Base-by-base conservation (phyloP, 2,797 vertebrate species). In the Remorina albescens region DNA sequence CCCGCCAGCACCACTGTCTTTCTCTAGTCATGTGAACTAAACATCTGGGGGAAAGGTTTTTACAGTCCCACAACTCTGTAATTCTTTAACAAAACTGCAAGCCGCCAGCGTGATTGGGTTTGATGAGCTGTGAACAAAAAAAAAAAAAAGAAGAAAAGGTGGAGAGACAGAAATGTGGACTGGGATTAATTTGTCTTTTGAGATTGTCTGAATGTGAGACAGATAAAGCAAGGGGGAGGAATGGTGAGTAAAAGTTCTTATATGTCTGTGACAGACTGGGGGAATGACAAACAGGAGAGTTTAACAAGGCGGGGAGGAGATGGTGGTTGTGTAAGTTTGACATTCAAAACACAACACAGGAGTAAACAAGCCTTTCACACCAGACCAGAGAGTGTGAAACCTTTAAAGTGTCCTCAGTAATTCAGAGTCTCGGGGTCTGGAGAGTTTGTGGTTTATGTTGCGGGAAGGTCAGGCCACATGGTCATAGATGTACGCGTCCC, bases 51-150 rank as follows among this genome's bases (percentile, higher is more conserved):
- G 64, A 28, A 67, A 61, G 74, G 66, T 53, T 80, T 80, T 67
- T n/a, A 69, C 72, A 44, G n/a, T 58, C 46, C 16, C 50, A 19
- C 72, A 32, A 59, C 64, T 87, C 78, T 55, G 76, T 79, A 51
- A 84, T 84, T 86, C 76, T 86, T 86, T 87, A 86, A 90, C 87
- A 58, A 81, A 78, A 83, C 66, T 79, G 67, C 57, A 68, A 67
- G 59, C 67, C 55, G 3, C 34, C 15, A 5, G 62, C 81, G 66
- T 85, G 85, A 87, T 82, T 80, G 85, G 59, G 82, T 82, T 81
- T 85, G 86, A 86, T 86, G 84, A 89, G 86, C 84, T 86, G 71
- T 90, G 76, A 85, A 83, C 37, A 58, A 55, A 71, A 23, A 78
- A 21, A 54, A 34, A 28, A n/a, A n/a, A n/a, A n/a, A n/a, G n/a